A percentile compares a stretch with the other conserved stretches of the same genome.
Evolutionary conservation across 2,113 vertebrate genomes (phyloP).

Genomic region (Tinamus guttatus): DNA sequence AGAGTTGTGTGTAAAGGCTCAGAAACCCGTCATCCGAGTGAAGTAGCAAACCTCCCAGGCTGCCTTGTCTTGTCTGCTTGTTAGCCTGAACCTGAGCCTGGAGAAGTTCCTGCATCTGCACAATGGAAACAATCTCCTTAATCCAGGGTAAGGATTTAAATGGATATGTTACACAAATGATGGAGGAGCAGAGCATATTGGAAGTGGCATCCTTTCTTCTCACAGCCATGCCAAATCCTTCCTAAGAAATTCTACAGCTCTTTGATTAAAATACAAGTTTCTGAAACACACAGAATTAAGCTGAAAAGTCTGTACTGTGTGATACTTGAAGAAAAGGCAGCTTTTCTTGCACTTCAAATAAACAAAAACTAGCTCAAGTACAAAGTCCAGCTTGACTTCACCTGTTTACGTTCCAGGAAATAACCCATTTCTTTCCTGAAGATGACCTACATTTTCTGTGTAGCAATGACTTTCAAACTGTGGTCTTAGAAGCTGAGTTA

Average conservation of each 20-base stretch:
- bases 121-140: not conserved
- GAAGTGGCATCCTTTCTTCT: not conserved
- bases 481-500: not conserved
- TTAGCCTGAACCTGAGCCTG: not conserved
- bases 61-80: not conserved
- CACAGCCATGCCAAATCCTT: not conserved
- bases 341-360: not conserved
- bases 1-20: not conserved
- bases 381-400: not conserved
- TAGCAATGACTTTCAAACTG: too few relatives aligned
- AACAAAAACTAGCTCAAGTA: not conserved
- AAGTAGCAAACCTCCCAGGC: not conserved
- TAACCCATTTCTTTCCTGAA: not conserved
- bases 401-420: not conserved
- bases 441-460: too few relatives aligned
- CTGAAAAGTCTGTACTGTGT: conserved; percentile 13
- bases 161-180: not conserved
- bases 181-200: not conserved
- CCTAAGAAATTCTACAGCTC: not conserved
- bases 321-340: not conserved
- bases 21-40: not conserved
- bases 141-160: not conserved
- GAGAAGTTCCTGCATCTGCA: not conserved
- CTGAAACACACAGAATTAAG: not conserved
- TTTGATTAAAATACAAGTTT: conserved; percentile 41